Evolutionary conservation across 2,797 vertebrate species (phyloP), one percentile per base, ranked within the genome.

Genomic region (Anabacerthia variegaticeps): DNA sequence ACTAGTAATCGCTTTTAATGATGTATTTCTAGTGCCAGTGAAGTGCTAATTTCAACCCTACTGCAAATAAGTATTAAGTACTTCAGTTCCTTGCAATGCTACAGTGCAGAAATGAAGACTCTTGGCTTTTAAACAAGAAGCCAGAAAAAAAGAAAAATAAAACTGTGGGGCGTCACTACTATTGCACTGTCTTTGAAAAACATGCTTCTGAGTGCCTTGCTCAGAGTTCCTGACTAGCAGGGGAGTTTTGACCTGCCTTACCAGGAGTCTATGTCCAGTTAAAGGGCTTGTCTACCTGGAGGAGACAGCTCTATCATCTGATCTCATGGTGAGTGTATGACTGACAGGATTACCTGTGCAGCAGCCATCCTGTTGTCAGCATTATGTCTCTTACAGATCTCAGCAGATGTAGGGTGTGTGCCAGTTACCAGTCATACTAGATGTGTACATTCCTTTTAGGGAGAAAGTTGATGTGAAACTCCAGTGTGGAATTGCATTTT

Each of bases 221-320:
- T 79, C 36, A 66, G 23, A 36, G 61, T 27, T 81, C 37, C n/a
- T 74, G 49, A 43, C 21, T 36, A 39, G 30, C n/a, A 75, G 34
- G 51, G 54, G 15, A 80, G 14, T 17, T 86, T 68, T 5, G 1
- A 63, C 41, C 61, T 61, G 68, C 46, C 24, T 37, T 52, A 58
- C 41, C 3, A 4, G 20, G 17, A 44, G 16, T 26, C 43, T 24
- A 0, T 12, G 17, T 77, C n/a, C 26, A 1, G 1, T 21, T 74
- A 74, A 72, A 80, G 52, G 32, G 17, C 61, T 78, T 34, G 18
- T 51, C 49, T 71, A 6, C 36, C 43, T 39, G 6, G 37, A 81
- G 67, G 27, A 56, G 20, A 18, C 12, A 52, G 28, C 32, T 81
- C 77, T 34, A 7, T 8, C 27, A 32, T 37, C 81, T 49, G 36